Evolutionary conservation across 2,113 vertebrate species (phyloP).

Genomic region (Mormyrus lacerda): DNA sequence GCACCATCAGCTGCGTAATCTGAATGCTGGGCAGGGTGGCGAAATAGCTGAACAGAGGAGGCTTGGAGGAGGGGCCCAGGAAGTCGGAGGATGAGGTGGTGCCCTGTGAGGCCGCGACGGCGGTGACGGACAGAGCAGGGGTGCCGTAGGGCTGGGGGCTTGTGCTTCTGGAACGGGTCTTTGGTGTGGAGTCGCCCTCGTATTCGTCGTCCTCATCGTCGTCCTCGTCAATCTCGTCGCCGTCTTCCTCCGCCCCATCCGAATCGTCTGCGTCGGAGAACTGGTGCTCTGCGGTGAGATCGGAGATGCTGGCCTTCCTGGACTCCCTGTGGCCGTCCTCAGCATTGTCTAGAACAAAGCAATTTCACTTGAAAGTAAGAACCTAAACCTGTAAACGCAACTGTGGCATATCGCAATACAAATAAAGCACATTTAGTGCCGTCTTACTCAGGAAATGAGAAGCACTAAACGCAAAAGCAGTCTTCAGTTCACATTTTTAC

Average conservation of each 20-base stretch:
- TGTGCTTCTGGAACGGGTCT: constrained; percentile 89
- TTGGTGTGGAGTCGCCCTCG: constrained; percentile 89
- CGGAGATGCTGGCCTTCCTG: constrained; percentile 65
- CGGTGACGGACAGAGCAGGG: constrained; percentile 71
- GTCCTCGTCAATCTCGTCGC: constrained; percentile 87
- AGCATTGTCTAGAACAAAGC: constrained; percentile 35
- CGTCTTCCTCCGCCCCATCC: constrained; percentile 77
- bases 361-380: not conserved
- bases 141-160: constrained; percentile 82
- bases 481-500: constrained; percentile 25
- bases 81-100: constrained; percentile 56
- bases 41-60: constrained; percentile 83
- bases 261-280: constrained; percentile 95
- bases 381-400: not conserved
- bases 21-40: constrained; percentile 91
- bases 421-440: not conserved
- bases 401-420: not conserved
- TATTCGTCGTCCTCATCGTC: constrained; percentile 92
- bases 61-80: constrained; percentile 60
- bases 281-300: constrained; percentile 76
- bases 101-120: constrained; percentile 58
- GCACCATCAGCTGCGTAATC: constrained; percentile 77
- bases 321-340: constrained; percentile 76
- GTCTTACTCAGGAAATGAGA: constrained; percentile 30
- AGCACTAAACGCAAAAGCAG: constrained; percentile 23